Conservation (phyloP, 2,113 vertebrate genomes). For the Saimiri boliviensis region DNA sequence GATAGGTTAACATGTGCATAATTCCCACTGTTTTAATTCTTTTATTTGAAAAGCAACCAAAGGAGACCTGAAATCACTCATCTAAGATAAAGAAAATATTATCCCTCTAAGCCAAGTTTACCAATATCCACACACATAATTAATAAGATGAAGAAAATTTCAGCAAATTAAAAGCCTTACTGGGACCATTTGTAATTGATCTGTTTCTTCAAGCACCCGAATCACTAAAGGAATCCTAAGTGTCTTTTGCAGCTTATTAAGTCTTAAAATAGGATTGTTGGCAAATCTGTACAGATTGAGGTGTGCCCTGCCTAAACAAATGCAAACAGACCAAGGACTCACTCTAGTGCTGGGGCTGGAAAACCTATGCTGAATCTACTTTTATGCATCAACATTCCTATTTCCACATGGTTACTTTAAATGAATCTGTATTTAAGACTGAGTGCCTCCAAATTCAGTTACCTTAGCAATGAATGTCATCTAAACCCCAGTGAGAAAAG, state of each 20-base stretch:
- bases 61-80: background rate
- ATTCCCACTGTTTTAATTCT: background rate
- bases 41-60: slow-evolving; percentile 26
- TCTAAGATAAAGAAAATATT: slow-evolving; percentile 3
- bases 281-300: background rate
- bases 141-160: slow-evolving; percentile 32
- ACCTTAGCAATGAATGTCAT: background rate
- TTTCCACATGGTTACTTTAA: background rate
- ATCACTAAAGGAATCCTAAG: background rate
- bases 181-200: background rate
- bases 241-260: background rate
- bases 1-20: background rate
- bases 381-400: background rate
- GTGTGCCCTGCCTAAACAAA: accelerated
- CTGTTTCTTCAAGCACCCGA: background rate
- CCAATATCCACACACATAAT: background rate
- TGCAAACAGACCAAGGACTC: background rate
- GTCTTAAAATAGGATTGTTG: background rate
- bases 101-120: background rate
- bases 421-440: background rate
- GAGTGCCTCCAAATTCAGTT: background rate
- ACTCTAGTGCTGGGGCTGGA: background rate
- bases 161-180: slow-evolving; percentile 11
- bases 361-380: background rate
- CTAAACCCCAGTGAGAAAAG: background rate